Conservation (phyloP, 2,888 invertebrate species). For the Drosophila leonis region DNA sequence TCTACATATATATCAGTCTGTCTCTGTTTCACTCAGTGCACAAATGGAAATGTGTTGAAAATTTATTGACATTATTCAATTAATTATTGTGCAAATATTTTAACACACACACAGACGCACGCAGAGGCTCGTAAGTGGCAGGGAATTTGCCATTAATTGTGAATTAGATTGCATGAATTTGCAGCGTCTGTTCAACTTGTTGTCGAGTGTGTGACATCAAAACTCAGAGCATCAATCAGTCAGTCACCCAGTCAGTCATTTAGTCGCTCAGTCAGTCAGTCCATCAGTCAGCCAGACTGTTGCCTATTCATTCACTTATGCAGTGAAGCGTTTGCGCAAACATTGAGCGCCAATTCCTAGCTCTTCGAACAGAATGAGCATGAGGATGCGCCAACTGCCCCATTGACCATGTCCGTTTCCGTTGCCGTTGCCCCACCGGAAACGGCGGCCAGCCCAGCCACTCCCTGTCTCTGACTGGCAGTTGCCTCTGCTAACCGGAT, state of each 20-base stretch:
- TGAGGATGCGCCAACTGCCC: constrained; percentile 49
- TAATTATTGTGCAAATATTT: constrained; percentile 85
- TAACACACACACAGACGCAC: constrained; percentile 51
- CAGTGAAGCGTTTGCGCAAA: constrained; percentile 69
- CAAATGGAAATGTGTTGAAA: constrained; percentile 82
- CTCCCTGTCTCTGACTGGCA: constrained; percentile 5
- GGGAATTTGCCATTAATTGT: constrained; percentile 83
- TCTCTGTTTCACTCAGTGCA: constrained; percentile 55
- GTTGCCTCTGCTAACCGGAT: constrained; percentile 19
- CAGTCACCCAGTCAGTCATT: constrained; percentile 35
- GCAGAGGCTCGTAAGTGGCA: constrained; percentile 65
- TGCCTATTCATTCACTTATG: constrained; percentile 63
- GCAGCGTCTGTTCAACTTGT: constrained; percentile 53
- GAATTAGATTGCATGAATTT: constrained; percentile 83
- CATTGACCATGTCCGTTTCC: constrained; percentile 69
- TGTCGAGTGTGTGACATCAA: constrained; percentile 28
- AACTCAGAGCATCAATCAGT: constrained; percentile 28
- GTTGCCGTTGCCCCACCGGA: constrained; percentile 51
- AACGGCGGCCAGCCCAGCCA: constrained; percentile 38
- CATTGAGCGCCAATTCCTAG: constrained; percentile 33
- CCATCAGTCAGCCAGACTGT: constrained; percentile 32
- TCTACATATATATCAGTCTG: constrained; percentile 29
- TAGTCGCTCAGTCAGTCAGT: constrained; percentile 37
- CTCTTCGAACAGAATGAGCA: constrained; percentile 14
- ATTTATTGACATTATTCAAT: constrained; percentile 85